Percentiles rank a stretch among this genome's conserved stretches.
phyloP scores from a whole-genome alignment of 1,140 invertebrate species.

The Thrips palmi region DNA sequence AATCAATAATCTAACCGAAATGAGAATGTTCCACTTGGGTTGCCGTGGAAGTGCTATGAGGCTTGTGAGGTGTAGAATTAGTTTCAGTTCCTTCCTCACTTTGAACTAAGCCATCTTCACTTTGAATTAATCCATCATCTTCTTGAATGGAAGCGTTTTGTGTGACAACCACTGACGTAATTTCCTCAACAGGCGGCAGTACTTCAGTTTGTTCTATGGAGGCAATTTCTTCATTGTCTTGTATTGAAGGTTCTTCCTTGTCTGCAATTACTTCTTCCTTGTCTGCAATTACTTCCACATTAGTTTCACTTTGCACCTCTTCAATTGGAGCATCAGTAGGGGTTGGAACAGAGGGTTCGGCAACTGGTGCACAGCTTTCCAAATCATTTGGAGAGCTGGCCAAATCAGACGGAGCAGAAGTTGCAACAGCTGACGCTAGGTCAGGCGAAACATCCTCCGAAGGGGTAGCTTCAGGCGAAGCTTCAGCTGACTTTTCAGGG shows the following conservation, averaged over 20 bases:
- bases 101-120: conserved; percentile 1
- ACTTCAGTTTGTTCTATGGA: too few species aligned
- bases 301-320: neutral
- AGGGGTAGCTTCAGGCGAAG: neutral
- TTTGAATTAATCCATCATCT: neutral
- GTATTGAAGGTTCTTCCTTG: neutral
- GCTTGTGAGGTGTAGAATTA: conserved; percentile 7
- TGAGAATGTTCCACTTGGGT: conserved; percentile 64
- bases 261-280: neutral
- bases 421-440: too few species aligned
- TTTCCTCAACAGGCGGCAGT: too few species aligned
- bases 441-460: too few species aligned
- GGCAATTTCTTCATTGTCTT: conserved; percentile 3
- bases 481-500: neutral
- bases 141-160: neutral
- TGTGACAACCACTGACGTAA: too few species aligned
- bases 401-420: too few species aligned
- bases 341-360: too few species aligned
- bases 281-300: neutral
- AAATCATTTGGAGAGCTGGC: too few species aligned
- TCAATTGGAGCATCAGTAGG: too few species aligned
- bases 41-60: conserved; percentile 34
- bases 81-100: neutral
- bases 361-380: too few species aligned
- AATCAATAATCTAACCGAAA: conserved; percentile 53